These are phyloP conservation scores for Drosophila falleni DNA, from an alignment of 2,888 invertebrate species.

Conservation along the genomic window DNA sequence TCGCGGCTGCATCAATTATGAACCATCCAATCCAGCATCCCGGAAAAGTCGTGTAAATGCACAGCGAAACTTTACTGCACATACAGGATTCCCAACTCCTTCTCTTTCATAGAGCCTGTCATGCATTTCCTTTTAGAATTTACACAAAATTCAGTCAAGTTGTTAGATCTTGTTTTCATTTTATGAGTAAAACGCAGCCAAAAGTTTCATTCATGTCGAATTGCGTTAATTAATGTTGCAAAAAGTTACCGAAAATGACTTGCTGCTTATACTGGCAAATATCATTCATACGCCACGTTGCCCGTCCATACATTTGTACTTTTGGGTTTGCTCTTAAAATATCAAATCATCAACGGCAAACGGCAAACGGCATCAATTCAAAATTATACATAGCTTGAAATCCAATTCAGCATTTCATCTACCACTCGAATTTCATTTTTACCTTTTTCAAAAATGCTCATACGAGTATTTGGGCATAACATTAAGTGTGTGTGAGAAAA, in stretches of 20 bases:
- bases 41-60: conserved; percentile 66
- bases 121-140: conserved; percentile 61
- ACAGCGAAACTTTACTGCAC: conserved; percentile 63
- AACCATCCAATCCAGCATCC: conserved; percentile 44
- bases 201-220: conserved; percentile 62
- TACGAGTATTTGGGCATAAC: background rate
- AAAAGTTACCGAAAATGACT: conserved; percentile 58
- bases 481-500: background rate
- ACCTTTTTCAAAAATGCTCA: conserved; percentile 1
- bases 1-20: conserved; percentile 77
- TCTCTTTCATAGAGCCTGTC: conserved; percentile 11
- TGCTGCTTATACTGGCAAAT: conserved; percentile 25
- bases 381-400: conserved; percentile 18
- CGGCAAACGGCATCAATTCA: conserved; percentile 27
- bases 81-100: background rate
- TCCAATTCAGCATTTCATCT: conserved; percentile 30
- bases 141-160: conserved; percentile 67
- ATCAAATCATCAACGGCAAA: conserved; percentile 47
- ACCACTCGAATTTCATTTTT: conserved; percentile 31
- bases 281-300: conserved; percentile 58
- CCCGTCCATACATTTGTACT: background rate
- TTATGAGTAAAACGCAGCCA: conserved; percentile 32
- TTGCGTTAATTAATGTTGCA: conserved; percentile 72
- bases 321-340: conserved; percentile 20
- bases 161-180: conserved; percentile 61